phyloP scores from a whole-genome alignment of 2,797 vertebrate genomes.

The Dendrocincla tyrannina region DNA sequence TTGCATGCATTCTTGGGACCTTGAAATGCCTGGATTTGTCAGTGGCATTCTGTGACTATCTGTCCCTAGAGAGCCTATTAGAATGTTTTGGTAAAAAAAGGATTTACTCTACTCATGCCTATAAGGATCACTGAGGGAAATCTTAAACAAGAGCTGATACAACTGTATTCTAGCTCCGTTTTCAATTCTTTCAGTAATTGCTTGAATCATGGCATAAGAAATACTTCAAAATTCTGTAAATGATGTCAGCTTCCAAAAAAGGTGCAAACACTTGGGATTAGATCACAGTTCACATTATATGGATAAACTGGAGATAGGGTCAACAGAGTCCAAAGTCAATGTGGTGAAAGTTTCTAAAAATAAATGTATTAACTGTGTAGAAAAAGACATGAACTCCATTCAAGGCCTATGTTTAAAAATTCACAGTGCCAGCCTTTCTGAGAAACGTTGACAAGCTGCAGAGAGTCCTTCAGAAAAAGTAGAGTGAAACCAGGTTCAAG shows the following conservation, averaged over 20 bases:
- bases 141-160: background rate
- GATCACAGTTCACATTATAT: background rate
- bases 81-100: background rate
- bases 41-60: background rate
- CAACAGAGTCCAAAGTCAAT: background rate
- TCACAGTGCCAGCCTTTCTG: background rate
- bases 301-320: background rate
- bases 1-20: fast-evolving
- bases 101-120: background rate
- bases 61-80: background rate
- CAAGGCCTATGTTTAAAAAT: background rate
- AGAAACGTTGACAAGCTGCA: background rate
- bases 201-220: background rate
- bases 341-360: background rate
- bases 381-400: background rate
- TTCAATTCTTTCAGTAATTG: background rate
- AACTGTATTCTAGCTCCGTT: background rate
- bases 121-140: background rate
- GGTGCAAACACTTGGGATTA: background rate
- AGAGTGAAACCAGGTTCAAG: background rate
- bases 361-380: background rate
- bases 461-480: background rate
- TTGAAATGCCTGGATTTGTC: background rate
- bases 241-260: background rate
- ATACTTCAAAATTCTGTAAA: background rate